Evolutionary conservation across 2,797 vertebrate genomes (phyloP).

Genomic region (Neoniphon sammara): DNA sequence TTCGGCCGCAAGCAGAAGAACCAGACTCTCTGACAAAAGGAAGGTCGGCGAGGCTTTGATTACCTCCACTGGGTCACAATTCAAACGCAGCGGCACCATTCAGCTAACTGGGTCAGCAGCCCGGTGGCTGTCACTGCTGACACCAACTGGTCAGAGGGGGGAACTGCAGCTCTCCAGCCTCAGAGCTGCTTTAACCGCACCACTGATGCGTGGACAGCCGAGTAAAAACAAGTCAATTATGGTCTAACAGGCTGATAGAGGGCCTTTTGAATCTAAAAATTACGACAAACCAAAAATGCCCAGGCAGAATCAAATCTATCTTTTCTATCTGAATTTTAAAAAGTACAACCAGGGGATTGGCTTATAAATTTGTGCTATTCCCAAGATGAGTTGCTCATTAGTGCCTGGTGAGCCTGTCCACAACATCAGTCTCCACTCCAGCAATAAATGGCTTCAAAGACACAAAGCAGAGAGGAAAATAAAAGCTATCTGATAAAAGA

Average conservation of each 20-base stretch:
- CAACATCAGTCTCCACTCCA: not conserved
- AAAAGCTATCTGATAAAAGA: not conserved
- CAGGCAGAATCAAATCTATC: not conserved
- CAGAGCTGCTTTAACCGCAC: not conserved
- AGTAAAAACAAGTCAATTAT: too few species aligned
- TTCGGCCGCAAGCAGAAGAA: slow-evolving; percentile 21
- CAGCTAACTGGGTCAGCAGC: slow-evolving; percentile 48
- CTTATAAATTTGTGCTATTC: not conserved
- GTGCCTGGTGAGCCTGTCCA: too few species aligned
- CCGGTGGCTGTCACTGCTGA: slow-evolving; percentile 48
- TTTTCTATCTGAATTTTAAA: not conserved
- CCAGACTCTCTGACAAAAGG: slow-evolving; percentile 28
- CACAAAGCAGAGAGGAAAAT: slow-evolving; percentile 4
- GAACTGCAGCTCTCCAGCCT: slow-evolving; percentile 15
- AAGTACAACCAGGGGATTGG: not conserved
- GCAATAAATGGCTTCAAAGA: slow-evolving; percentile 3
- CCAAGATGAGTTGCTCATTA: not conserved
- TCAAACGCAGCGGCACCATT: slow-evolving; percentile 29
- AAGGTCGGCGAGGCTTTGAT: slow-evolving; percentile 39
- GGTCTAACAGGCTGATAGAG: too few species aligned
- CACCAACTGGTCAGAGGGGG: slow-evolving; percentile 55
- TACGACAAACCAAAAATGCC: not conserved
- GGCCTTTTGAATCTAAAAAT: not conserved
- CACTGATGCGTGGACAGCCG: not conserved
- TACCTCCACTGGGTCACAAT: slow-evolving; percentile 46